phyloP scores from a whole-genome alignment of 2,113 vertebrate species.

The Crotophaga sulcirostris region DNA sequence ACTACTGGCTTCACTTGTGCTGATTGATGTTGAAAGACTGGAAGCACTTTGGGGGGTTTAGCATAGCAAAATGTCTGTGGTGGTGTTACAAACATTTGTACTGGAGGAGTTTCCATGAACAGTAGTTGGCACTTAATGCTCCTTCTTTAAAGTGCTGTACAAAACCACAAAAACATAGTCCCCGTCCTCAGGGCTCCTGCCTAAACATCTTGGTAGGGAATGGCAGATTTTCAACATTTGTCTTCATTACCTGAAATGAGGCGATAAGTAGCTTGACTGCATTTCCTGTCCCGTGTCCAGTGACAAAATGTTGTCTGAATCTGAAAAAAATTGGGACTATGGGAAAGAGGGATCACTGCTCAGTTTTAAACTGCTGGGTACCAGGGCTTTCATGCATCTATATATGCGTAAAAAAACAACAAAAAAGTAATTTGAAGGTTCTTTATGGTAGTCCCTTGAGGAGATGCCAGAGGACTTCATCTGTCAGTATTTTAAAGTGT shows the following conservation, averaged over 20 bases:
- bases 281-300: not conserved
- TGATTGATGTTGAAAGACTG: constrained; percentile 57
- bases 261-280: not conserved
- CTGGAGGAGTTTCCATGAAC: not conserved
- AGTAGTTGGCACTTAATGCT: not conserved
- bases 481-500: not conserved
- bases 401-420: not conserved
- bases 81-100: not conserved
- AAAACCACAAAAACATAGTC: not conserved
- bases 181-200: not conserved
- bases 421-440: not conserved
- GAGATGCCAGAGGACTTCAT: not conserved
- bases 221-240: not conserved
- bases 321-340: not conserved
- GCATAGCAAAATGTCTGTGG: not conserved
- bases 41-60: constrained; percentile 36
- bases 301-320: not conserved
- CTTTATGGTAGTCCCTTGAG: not conserved
- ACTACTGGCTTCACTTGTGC: constrained; percentile 14
- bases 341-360: not conserved
- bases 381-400: not conserved
- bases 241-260: constrained; percentile 21
- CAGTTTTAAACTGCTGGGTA: not conserved
- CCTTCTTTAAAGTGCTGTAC: not conserved
- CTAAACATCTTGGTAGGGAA: not conserved